Conservation (phyloP, 2,888 invertebrate species). For the Gnatocerus cornutus region DNA sequence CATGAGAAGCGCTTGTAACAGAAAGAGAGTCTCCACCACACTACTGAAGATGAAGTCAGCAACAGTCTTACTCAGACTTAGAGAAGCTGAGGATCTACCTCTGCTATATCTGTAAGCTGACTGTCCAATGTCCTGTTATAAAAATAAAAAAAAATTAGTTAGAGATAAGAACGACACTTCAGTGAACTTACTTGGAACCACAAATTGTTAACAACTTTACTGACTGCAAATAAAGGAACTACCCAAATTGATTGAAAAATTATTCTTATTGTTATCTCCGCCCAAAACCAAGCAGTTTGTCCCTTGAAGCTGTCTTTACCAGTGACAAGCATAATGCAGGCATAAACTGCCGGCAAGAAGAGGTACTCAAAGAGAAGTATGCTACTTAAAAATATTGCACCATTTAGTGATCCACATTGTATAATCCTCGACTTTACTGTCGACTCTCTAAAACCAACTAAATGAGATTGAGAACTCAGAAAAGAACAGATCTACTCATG, state of each 20-base stretch:
- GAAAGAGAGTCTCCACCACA: conserved; percentile 90
- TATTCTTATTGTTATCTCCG: conserved; percentile 84
- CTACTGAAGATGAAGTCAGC: conserved; percentile 93
- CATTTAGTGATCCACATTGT: conserved; percentile 90
- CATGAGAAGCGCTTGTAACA: conserved; percentile 84
- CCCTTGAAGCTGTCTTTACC: conserved; percentile 79
- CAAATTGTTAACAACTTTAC: conserved; percentile 90
- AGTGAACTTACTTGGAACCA: conserved; percentile 89
- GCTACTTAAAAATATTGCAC: conserved; percentile 89
- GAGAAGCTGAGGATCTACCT: conserved; percentile 86
- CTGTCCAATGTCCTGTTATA: conserved; percentile 92
- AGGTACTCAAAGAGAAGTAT: conserved; percentile 87
- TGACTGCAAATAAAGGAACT: conserved; percentile 89
- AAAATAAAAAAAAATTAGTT: conserved; percentile 52
- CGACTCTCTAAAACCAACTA: conserved; percentile 78
- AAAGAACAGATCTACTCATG: conserved; percentile 70
- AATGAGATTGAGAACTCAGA: neutral
- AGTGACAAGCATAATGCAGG: conserved; percentile 79
- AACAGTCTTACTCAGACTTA: conserved; percentile 88
- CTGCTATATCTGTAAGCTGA: conserved; percentile 91
- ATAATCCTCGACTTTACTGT: conserved; percentile 87
- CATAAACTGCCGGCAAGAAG: conserved; percentile 83
- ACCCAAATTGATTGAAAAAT: conserved; percentile 93
- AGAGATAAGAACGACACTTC: neutral
- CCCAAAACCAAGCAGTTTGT: conserved; percentile 86